These are phyloP conservation scores for Carassius gibelio DNA, from an alignment of 2,113 vertebrate species.

Conservation along the genomic window DNA sequence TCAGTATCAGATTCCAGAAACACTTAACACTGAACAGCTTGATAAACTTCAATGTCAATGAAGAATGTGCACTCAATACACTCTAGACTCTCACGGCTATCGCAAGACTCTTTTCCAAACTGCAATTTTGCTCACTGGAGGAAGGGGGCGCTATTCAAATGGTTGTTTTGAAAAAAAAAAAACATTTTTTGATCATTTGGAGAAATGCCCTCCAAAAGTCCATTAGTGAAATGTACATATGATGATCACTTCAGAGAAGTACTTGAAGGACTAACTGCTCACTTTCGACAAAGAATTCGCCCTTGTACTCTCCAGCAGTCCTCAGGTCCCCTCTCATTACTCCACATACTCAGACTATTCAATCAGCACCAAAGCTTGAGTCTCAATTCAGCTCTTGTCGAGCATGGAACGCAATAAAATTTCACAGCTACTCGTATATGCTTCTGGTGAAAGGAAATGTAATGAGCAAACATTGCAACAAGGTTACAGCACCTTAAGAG, in stretches of 20 bases:
- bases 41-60: slow-evolving; percentile 15
- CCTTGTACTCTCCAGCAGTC: background rate
- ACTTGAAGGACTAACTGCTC: slow-evolving; percentile 18
- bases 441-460: background rate
- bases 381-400: slow-evolving; percentile 3
- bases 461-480: background rate
- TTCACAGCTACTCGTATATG: background rate
- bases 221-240: background rate
- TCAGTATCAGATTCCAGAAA: slow-evolving; percentile 24
- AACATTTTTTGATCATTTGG: background rate
- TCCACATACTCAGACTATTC: background rate
- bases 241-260: slow-evolving; percentile 5
- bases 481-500: background rate
- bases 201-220: background rate
- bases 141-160: background rate
- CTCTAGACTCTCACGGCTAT: background rate
- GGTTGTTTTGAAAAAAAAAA: background rate
- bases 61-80: slow-evolving; percentile 17
- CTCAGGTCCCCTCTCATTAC: background rate
- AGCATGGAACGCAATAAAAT: background rate
- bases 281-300: slow-evolving; percentile 2
- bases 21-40: slow-evolving; percentile 1
- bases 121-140: background rate
- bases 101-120: background rate
- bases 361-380: slow-evolving; percentile 4